These are phyloP conservation scores for Neodon shergylaensis DNA, from an alignment of 2,113 vertebrate species.

Conservation along the genomic window DNA sequence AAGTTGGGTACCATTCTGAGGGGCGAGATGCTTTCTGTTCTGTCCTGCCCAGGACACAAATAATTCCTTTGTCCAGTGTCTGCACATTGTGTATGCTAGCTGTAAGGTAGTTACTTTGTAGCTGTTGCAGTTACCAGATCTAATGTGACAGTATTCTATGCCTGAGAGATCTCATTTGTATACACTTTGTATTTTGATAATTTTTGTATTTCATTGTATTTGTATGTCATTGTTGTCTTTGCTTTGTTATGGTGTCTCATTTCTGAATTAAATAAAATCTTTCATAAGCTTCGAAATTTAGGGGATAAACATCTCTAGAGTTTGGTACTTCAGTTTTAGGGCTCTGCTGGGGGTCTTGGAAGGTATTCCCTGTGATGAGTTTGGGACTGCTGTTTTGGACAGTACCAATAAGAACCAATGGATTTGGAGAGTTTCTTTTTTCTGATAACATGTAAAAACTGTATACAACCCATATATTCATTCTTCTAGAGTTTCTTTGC, in stretches of 20 bases:
- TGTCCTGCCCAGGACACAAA: background rate
- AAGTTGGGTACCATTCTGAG: background rate
- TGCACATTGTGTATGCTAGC: background rate
- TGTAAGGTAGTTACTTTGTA: background rate
- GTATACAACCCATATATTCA: background rate
- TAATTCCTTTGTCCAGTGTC: background rate
- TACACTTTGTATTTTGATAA: background rate
- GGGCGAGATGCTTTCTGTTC: background rate
- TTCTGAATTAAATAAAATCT: background rate
- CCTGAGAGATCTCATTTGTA: background rate
- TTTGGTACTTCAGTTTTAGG: background rate
- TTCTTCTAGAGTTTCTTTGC: background rate
- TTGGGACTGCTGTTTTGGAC: background rate
- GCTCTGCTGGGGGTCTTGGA: background rate
- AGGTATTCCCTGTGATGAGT: background rate
- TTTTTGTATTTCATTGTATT: background rate
- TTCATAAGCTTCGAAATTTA: background rate
- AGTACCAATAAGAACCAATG: background rate
- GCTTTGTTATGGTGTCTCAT: background rate
- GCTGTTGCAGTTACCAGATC: background rate
- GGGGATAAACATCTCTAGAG: background rate
- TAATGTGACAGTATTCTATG: background rate
- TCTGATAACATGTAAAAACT: slow-evolving; percentile 34
- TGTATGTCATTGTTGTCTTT: background rate
- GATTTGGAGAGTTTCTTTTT: slow-evolving; percentile 13